Conservation (phyloP, 2,797 vertebrate species). For the Pogonophryne albipinna region DNA sequence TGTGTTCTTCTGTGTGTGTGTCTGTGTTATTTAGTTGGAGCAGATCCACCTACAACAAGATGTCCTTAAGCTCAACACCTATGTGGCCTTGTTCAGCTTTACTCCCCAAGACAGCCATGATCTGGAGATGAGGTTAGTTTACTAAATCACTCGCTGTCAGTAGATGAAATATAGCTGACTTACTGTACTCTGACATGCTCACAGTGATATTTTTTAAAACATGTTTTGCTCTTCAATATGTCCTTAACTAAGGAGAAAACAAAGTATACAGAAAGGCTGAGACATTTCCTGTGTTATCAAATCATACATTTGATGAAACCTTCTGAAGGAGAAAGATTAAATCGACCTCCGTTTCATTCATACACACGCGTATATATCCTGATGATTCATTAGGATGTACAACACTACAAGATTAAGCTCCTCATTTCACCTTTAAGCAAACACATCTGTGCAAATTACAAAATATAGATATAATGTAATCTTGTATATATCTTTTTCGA, state of each 20-base stretch:
- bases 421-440: not conserved
- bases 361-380: not conserved
- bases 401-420: not conserved
- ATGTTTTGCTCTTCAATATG: slow-evolving; percentile 7
- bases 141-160: slow-evolving; percentile 3
- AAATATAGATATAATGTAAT: not conserved
- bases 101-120: slow-evolving; percentile 93
- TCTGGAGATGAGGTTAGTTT: slow-evolving; percentile 94
- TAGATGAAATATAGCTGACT: not conserved
- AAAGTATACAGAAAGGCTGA: not conserved
- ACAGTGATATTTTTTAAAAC: slow-evolving; percentile 1
- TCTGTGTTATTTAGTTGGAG: slow-evolving; percentile 80
- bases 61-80: slow-evolving; percentile 90
- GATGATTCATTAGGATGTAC: not conserved
- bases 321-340: not conserved
- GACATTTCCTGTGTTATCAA: not conserved
- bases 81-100: slow-evolving; percentile 97
- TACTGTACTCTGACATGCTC: not conserved
- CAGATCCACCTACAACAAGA: slow-evolving; percentile 86
- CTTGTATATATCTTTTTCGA: not conserved
- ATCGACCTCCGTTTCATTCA: slow-evolving; percentile 4
- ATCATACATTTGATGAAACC: slow-evolving; percentile 8
- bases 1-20: not conserved
- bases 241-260: not conserved
- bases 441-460: not conserved